A percentile compares a stretch with the other conserved stretches of the same genome.
phyloP scores from a whole-genome alignment of 2,113 vertebrate genomes.

The Carassius auratus region DNA sequence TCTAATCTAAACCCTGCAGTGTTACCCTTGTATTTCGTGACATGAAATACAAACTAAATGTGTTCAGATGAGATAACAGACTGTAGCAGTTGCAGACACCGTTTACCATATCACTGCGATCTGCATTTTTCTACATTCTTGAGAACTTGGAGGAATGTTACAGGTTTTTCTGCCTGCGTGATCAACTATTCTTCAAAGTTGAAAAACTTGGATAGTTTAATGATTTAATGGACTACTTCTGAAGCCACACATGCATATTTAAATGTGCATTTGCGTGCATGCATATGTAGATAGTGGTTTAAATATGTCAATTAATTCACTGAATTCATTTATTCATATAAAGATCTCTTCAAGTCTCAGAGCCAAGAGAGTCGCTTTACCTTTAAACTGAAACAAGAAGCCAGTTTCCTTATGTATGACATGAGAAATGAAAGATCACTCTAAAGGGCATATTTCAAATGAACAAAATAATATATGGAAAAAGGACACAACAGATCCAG shows the following conservation, averaged over 20 bases:
- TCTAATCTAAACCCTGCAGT: not conserved
- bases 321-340: not conserved
- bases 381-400: slow-evolving; percentile 51
- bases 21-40: not conserved
- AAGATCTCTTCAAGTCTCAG: slow-evolving; percentile 17
- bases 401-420: slow-evolving; percentile 3
- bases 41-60: not conserved
- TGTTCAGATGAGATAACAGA: slow-evolving; percentile 2
- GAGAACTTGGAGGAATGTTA: not conserved
- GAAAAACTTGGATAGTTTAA: not conserved
- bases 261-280: not conserved
- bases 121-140: slow-evolving; percentile 21
- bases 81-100: not conserved
- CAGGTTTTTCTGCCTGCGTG: slow-evolving; percentile 16
- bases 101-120: not conserved
- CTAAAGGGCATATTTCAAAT: not conserved
- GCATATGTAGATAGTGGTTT: not conserved
- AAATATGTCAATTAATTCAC: not conserved
- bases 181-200: not conserved
- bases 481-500: not conserved
- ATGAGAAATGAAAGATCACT: not conserved
- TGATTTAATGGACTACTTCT: not conserved
- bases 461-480: not conserved
- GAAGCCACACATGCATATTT: not conserved
- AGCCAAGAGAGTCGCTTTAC: slow-evolving; percentile 46